Evolutionary conservation across 1,140 invertebrate genomes (phyloP).

Genomic region (Papilio xuthus): DNA sequence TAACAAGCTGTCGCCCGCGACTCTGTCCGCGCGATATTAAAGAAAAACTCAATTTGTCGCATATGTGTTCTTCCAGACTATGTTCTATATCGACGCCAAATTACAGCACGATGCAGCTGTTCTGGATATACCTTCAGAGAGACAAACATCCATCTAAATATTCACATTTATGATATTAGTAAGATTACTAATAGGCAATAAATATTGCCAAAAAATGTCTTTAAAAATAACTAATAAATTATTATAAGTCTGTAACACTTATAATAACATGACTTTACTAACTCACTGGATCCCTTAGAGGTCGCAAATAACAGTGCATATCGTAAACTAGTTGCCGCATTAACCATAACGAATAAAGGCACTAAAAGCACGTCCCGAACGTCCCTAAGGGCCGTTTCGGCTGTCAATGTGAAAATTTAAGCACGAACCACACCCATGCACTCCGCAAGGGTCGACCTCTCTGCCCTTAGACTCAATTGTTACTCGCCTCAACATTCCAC

Average conservation of each 20-base stretch:
- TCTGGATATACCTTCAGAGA: too few species aligned
- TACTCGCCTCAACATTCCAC: slow-evolving; percentile 54
- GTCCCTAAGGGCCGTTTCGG: slow-evolving; percentile 76
- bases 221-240: not conserved
- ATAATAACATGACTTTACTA: not conserved
- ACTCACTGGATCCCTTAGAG: slow-evolving; percentile 49
- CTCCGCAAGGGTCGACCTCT: slow-evolving; percentile 71
- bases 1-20: too few species aligned
- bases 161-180: too few species aligned
- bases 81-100: too few species aligned
- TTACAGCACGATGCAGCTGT: too few species aligned
- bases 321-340: slow-evolving; percentile 78
- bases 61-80: too few species aligned
- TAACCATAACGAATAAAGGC: slow-evolving; percentile 80
- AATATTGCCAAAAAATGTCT: too few species aligned
- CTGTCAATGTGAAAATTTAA: slow-evolving; percentile 81
- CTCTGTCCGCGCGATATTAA: too few species aligned
- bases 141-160: too few species aligned
- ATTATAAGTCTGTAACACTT: not conserved
- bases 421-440: slow-evolving; percentile 76
- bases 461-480: slow-evolving; percentile 76
- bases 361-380: slow-evolving; percentile 72
- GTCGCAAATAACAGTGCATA: slow-evolving; percentile 71
- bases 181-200: too few species aligned
- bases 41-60: too few species aligned